phyloP scores from a whole-genome alignment of 2,888 invertebrate species.

The Callyntrura guangdongensis region DNA sequence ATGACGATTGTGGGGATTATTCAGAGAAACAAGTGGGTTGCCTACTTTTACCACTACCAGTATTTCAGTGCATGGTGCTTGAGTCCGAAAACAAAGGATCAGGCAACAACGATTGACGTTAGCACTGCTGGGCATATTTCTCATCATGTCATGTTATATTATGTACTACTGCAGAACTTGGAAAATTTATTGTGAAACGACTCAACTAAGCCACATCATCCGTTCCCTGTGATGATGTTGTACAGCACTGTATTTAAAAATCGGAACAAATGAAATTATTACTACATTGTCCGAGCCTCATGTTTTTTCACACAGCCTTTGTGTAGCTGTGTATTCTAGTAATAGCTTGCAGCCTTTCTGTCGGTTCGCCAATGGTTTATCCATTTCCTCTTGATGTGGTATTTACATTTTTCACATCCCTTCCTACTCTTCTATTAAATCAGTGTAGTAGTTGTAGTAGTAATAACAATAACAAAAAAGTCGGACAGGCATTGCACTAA shows the following conservation, averaged over 20 bases:
- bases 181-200: neutral
- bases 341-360: neutral
- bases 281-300: neutral
- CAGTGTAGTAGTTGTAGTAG: neutral
- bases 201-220: constrained; percentile 27
- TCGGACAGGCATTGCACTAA: no score
- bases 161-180: neutral
- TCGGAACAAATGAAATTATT: neutral
- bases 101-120: constrained; percentile 29
- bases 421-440: neutral
- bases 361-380: neutral
- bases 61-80: neutral
- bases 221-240: neutral
- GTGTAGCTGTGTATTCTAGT: no score
- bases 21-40: neutral
- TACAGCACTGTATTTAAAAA: constrained; percentile 20
- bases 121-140: constrained; percentile 36
- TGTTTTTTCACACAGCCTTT: no score
- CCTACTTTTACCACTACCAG: neutral
- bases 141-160: neutral
- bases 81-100: constrained; percentile 33
- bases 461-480: no score
- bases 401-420: neutral
- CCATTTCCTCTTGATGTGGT: neutral
- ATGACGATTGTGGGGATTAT: neutral